Conservation (phyloP, 2,888 invertebrate genomes). For the Coelogynopora nodosa region DNA sequence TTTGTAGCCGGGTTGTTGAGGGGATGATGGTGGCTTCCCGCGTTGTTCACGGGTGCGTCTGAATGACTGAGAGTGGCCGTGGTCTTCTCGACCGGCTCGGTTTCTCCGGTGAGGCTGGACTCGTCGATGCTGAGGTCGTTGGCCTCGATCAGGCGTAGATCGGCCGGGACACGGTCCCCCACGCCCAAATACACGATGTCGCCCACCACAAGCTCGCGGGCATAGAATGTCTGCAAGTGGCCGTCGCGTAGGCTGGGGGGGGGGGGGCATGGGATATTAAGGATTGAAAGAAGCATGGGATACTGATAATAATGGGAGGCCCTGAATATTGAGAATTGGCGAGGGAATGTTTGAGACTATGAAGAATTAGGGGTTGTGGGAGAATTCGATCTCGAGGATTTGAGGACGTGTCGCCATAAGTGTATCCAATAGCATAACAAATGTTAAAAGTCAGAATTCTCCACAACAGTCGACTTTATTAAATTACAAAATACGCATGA, state of each 20-base stretch:
- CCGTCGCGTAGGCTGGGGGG: conserved; percentile 75
- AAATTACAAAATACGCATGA: no score
- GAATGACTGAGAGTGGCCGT: conserved; percentile 49
- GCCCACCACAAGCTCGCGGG: conserved; percentile 91
- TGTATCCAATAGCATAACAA: no score
- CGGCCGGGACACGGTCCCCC: conserved; percentile 94
- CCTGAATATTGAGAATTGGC: no score
- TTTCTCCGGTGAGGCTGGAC: conserved; percentile 97
- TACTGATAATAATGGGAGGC: conserved; percentile 22
- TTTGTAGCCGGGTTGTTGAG: neutral
- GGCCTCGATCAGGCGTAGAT: conserved; percentile 86
- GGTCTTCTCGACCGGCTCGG: conserved; percentile 74
- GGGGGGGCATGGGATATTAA: no score
- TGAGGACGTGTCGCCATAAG: no score
- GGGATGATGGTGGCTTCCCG: conserved; percentile 42
- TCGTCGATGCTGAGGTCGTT: conserved; percentile 91
- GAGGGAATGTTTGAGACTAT: no score
- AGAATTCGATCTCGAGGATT: no score
- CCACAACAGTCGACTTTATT: no score
- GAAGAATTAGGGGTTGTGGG: no score
- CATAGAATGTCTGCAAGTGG: conserved; percentile 80
- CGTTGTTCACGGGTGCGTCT: neutral
- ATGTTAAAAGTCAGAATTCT: no score
- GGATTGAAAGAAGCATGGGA: conserved; percentile 50
- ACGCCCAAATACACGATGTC: conserved; percentile 86